Evolutionary conservation across 2,888 invertebrate species (phyloP).

Genomic region (Erynnis tages): DNA sequence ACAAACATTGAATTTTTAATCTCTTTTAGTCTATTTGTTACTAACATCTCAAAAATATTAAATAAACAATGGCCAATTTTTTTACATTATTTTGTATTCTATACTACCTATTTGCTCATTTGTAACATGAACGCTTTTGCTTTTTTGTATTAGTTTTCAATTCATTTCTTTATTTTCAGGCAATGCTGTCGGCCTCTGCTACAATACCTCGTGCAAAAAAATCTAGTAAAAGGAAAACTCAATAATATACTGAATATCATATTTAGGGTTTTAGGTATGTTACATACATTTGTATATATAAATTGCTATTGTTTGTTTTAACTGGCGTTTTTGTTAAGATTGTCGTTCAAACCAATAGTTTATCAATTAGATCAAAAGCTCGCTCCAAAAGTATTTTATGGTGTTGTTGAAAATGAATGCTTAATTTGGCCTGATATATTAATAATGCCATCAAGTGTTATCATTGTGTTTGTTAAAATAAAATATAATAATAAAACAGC

Average conservation of each 20-base stretch:
- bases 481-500: too few species aligned
- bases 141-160: constrained; percentile 62
- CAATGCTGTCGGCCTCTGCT: constrained; percentile 84
- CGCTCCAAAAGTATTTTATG: background rate
- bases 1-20: too few species aligned
- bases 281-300: constrained; percentile 19
- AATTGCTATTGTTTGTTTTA: constrained; percentile 20
- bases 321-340: too few species aligned
- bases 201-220: constrained; percentile 89
- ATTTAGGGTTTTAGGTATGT: constrained; percentile 35
- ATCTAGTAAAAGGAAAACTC: constrained; percentile 86
- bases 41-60: too few species aligned
- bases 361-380: constrained; percentile 22
- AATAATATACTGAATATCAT: constrained; percentile 47
- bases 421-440: too few species aligned
- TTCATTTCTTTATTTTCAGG: constrained; percentile 81
- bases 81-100: background rate
- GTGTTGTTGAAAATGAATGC: too few species aligned
- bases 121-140: constrained; percentile 48
- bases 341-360: too few species aligned
- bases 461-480: too few species aligned
- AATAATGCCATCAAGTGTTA: too few species aligned
- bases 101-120: background rate
- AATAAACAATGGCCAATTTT: too few species aligned
- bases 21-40: too few species aligned